Evolutionary conservation across 2,888 invertebrate species (phyloP).

Genomic region (Drosophila multiciliata): DNA sequence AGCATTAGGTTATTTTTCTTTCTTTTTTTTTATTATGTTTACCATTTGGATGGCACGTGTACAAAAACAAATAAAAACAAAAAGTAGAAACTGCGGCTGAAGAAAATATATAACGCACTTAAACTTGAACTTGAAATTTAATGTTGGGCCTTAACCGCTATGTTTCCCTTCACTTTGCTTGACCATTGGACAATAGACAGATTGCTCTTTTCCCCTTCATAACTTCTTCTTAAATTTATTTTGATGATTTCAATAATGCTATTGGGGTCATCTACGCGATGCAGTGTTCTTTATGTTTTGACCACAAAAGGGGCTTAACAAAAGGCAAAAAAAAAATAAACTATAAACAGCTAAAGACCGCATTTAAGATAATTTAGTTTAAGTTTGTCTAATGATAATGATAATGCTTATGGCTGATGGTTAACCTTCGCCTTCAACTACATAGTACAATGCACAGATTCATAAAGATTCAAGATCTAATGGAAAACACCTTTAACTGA

Average conservation of each 20-base stretch:
- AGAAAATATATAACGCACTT: conserved; percentile 30
- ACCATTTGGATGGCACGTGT: conserved; percentile 6
- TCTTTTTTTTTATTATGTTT: not conserved
- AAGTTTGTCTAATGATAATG: conserved; percentile 52
- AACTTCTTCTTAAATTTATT: conserved; percentile 7
- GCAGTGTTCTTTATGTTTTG: conserved; percentile 51
- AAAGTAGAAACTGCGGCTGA: conserved; percentile 15
- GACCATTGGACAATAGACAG: conserved; percentile 34
- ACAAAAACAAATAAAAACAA: conserved; percentile 6
- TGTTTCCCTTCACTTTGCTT: conserved; percentile 56
- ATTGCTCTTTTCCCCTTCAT: conserved; percentile 17
- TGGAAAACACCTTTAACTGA: conserved; percentile 35
- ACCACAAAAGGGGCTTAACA: conserved; percentile 46
- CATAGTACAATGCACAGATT: conserved; percentile 64
- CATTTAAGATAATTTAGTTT: conserved; percentile 52
- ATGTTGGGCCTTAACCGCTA: conserved; percentile 59
- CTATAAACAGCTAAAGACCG: conserved; percentile 22
- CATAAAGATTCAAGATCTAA: conserved; percentile 37
- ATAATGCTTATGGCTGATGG: conserved; percentile 48
- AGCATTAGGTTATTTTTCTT: not conserved
- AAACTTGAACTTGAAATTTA: conserved; percentile 74
- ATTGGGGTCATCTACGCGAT: conserved; percentile 54
- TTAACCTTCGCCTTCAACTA: conserved; percentile 75
- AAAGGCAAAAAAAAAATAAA: conserved; percentile 18
- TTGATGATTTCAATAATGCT: conserved; percentile 33